Percentiles rank a stretch among this genome's conserved stretches.
Conservation (phyloP, 1,140 invertebrate species). For the Euschistus heros region DNA sequence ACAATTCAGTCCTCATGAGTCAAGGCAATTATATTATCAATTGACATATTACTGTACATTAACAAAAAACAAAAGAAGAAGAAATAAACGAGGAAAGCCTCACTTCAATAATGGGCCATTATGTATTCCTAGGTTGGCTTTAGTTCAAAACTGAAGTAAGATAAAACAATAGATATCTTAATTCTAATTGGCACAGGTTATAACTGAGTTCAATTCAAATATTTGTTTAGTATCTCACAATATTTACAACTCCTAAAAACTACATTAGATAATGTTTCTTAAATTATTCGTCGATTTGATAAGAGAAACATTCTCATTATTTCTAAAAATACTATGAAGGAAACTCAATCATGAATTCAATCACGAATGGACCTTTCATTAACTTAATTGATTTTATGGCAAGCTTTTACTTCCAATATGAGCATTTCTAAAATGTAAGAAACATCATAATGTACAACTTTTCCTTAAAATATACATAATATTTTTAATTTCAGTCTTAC, state of each 20-base stretch:
- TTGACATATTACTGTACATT: not conserved
- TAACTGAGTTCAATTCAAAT: slow-evolving; percentile 3
- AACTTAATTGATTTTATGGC: slow-evolving; percentile 3
- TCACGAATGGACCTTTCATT: no score
- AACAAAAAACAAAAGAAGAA: no score
- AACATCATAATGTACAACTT: slow-evolving; percentile 6
- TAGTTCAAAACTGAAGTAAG: not conserved
- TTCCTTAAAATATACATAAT: slow-evolving; percentile 7
- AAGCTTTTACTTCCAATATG: slow-evolving; percentile 9
- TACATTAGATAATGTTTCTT: no score
- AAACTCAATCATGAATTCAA: no score
- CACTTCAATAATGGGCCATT: no score
- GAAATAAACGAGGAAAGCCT: no score
- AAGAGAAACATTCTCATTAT: no score
- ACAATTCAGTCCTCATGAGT: not conserved
- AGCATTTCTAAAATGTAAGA: slow-evolving; percentile 6
- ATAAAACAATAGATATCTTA: slow-evolving; percentile 1
- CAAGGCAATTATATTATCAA: slow-evolving; percentile 4
- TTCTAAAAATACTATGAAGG: no score
- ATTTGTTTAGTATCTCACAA: slow-evolving; percentile 5
- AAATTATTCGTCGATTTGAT: no score
- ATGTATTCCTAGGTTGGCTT: not conserved
- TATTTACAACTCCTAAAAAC: not conserved
- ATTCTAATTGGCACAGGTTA: slow-evolving; percentile 5
- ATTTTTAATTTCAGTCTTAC: slow-evolving; percentile 6